Percentiles rank a stretch among this genome's conserved stretches.
Conservation (phyloP, 2,888 invertebrate species). For the Bombylius major region DNA sequence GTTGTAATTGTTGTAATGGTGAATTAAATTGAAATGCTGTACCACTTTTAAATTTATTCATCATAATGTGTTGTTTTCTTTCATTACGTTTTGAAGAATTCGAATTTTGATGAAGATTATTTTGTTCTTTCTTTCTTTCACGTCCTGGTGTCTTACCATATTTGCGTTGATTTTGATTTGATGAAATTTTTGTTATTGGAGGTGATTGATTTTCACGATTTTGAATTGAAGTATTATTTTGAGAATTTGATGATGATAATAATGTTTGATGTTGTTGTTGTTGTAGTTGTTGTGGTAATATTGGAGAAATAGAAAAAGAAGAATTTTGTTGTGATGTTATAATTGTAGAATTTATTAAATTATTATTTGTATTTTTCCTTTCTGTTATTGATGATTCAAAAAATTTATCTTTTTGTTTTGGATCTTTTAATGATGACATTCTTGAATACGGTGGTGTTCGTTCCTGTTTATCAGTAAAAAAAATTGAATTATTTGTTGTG, state of each 20-base stretch:
- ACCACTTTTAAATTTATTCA: constrained; percentile 15
- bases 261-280: too few species aligned
- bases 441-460: not conserved
- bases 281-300: not conserved
- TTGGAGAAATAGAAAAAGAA: not conserved
- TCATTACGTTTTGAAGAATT: constrained; percentile 12
- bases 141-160: constrained; percentile 35
- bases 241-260: not conserved
- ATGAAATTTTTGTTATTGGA: not conserved
- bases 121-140: constrained; percentile 30
- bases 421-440: not conserved
- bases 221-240: not conserved
- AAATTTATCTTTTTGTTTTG: not conserved
- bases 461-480: not conserved
- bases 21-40: constrained; percentile 18
- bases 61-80: constrained; percentile 5
- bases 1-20: constrained; percentile 10
- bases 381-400: constrained; percentile 10
- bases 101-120: constrained; percentile 1
- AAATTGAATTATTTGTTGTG: too few species aligned
- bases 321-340: not conserved
- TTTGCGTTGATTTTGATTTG: constrained; percentile 20
- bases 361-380: constrained; percentile 7
- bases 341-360: too few species aligned
- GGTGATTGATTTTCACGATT: not conserved